Evolutionary conservation across 2,113 vertebrate species (phyloP).

Genomic region (Rhineura floridana): DNA sequence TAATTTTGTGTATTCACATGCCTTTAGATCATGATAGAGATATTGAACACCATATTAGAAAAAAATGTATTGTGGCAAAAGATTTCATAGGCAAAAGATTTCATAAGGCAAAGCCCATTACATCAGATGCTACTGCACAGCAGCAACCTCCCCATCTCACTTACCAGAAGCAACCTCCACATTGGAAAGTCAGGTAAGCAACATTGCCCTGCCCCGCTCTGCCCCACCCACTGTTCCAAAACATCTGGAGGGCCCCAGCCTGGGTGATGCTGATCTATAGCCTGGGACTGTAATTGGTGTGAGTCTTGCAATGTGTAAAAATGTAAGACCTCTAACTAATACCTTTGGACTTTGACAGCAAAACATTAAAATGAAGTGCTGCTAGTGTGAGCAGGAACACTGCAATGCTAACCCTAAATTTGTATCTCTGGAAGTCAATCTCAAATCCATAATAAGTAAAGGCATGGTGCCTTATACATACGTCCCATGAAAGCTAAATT

Average conservation of each 20-base stretch:
- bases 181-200: too few relatives aligned
- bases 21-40: neutral
- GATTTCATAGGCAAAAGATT: too few relatives aligned
- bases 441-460: conserved; percentile 8
- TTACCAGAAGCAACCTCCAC: too few relatives aligned
- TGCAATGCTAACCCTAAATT: neutral
- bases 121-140: too few relatives aligned
- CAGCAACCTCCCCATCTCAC: too few relatives aligned
- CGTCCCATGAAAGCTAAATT: neutral
- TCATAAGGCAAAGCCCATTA: too few relatives aligned
- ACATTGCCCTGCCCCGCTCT: too few relatives aligned
- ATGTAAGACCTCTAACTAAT: neutral
- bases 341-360: neutral
- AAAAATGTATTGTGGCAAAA: too few relatives aligned
- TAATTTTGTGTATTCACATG: too few relatives aligned
- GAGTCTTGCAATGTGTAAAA: neutral
- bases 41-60: too few relatives aligned
- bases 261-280: too few relatives aligned
- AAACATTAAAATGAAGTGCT: neutral
- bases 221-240: neutral
- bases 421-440: neutral
- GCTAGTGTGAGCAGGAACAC: neutral
- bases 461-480: neutral
- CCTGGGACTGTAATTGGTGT: too few relatives aligned
- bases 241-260: neutral